These are phyloP conservation scores for Coregonus clupeaformis DNA, from an alignment of 2,113 vertebrate genomes.

Conservation along the genomic window DNA sequence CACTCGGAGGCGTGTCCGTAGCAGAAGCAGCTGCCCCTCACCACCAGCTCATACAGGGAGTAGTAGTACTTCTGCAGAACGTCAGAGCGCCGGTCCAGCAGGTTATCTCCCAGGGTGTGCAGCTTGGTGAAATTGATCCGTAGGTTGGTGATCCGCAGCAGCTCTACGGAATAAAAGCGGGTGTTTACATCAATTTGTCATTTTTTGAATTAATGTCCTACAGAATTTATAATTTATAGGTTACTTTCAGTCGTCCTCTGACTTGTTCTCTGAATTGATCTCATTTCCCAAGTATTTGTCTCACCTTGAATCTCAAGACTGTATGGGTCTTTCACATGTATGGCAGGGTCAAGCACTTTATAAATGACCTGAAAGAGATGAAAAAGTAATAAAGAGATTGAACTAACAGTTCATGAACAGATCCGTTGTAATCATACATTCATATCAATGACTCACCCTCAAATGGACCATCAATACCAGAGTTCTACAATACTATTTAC, in stretches of 20 bases:
- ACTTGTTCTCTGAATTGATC: no score
- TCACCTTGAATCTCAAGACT: slow-evolving; percentile 83
- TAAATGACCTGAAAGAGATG: slow-evolving; percentile 80
- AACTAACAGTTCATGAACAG: not conserved
- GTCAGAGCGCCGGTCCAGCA: slow-evolving; percentile 68
- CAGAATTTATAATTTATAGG: not conserved
- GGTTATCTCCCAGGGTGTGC: slow-evolving; percentile 77
- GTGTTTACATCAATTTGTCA: not conserved
- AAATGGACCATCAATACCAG: no score
- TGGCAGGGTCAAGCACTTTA: slow-evolving; percentile 85
- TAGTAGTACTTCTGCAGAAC: slow-evolving; percentile 82
- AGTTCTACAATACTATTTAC: no score
- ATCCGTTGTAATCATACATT: not conserved
- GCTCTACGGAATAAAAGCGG: slow-evolving; percentile 58
- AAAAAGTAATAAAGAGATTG: not conserved
- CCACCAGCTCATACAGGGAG: slow-evolving; percentile 77
- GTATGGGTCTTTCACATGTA: slow-evolving; percentile 83
- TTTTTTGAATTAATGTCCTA: not conserved
- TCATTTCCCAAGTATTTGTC: not conserved
- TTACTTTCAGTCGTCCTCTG: no score
- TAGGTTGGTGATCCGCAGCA: slow-evolving; percentile 78
- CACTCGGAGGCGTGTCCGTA: slow-evolving; percentile 80
- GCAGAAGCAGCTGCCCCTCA: slow-evolving; percentile 79
- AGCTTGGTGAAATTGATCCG: slow-evolving; percentile 79
- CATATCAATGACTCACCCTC: not conserved